Conservation (phyloP, 1,140 invertebrate species). For the Tetragonula clypearis region DNA sequence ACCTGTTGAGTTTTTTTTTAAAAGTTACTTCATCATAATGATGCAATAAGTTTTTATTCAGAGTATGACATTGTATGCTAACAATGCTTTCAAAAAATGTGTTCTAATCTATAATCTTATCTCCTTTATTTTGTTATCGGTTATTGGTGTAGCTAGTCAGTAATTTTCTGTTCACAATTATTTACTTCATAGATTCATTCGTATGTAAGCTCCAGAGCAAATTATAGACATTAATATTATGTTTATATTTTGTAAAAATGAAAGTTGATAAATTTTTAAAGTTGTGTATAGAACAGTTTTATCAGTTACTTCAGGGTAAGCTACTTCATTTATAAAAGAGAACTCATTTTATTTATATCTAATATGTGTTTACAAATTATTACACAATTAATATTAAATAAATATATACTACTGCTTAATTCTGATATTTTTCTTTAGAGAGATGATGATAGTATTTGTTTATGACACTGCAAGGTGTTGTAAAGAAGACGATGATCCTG, state of each 20-base stretch:
- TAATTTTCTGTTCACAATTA: conserved; percentile 27
- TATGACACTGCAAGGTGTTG: conserved; percentile 91
- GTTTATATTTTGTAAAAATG: conserved; percentile 55
- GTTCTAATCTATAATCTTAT: conserved; percentile 57
- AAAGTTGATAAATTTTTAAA: conserved; percentile 27
- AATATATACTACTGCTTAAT: neutral
- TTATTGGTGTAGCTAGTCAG: conserved; percentile 42
- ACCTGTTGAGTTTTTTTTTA: neutral
- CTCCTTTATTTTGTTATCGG: conserved; percentile 41
- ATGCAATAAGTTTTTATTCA: neutral
- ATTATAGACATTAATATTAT: conserved; percentile 31
- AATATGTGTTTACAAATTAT: neutral
- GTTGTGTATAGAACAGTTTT: conserved; percentile 39
- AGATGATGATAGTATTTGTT: conserved; percentile 94
- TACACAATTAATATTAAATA: neutral
- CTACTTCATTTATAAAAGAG: neutral
- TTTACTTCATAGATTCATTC: conserved; percentile 38
- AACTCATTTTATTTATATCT: neutral
- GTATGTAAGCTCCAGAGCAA: conserved; percentile 23
- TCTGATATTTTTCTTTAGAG: conserved; percentile 82
- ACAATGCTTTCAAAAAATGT: conserved; percentile 2
- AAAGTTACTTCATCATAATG: neutral
- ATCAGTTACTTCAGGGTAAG: conserved; percentile 51
- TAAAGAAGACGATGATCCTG: conserved; percentile 92
- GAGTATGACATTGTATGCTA: neutral